Evolutionary conservation across 2,797 vertebrate genomes (phyloP).

Genomic region (Helostoma temminkii): DNA sequence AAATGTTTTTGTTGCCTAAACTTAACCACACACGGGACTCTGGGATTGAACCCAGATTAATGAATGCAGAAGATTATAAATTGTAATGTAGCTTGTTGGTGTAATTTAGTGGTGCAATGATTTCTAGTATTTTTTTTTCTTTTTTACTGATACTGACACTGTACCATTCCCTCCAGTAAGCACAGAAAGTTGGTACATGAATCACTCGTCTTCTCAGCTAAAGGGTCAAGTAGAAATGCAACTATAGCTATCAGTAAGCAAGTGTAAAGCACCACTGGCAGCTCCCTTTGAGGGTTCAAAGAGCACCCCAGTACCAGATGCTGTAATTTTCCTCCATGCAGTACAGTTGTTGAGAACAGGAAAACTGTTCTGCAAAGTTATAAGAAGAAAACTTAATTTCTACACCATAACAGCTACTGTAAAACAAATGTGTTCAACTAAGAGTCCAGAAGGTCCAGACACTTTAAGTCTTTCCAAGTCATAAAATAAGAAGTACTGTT

Average conservation of each 20-base stretch:
- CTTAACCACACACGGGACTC: too few species aligned
- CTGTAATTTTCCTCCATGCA: neutral
- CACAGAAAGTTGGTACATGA: neutral
- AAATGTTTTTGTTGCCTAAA: too few species aligned
- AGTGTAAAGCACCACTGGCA: neutral
- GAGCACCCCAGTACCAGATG: neutral
- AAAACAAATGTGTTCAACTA: too few species aligned
- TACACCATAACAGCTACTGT: neutral
- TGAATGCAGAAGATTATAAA: too few species aligned
- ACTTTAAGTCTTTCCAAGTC: too few species aligned
- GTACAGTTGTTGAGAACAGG: neutral
- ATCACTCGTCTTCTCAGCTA: neutral
- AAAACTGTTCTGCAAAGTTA: constrained; percentile 7
- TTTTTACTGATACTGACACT: neutral
- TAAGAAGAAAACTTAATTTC: neutral
- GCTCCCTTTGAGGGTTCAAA: neutral
- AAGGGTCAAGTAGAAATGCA: neutral
- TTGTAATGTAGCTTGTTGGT: too few species aligned
- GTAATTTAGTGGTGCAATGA: too few species aligned
- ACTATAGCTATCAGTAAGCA: neutral
- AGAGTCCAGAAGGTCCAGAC: too few species aligned
- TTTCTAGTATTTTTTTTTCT: neutral
- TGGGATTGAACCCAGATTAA: too few species aligned
- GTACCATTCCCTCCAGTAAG: neutral
- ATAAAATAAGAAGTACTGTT: too few species aligned